phyloP scores from a whole-genome alignment of 2,797 vertebrate species.

The Dallia pectoralis region DNA sequence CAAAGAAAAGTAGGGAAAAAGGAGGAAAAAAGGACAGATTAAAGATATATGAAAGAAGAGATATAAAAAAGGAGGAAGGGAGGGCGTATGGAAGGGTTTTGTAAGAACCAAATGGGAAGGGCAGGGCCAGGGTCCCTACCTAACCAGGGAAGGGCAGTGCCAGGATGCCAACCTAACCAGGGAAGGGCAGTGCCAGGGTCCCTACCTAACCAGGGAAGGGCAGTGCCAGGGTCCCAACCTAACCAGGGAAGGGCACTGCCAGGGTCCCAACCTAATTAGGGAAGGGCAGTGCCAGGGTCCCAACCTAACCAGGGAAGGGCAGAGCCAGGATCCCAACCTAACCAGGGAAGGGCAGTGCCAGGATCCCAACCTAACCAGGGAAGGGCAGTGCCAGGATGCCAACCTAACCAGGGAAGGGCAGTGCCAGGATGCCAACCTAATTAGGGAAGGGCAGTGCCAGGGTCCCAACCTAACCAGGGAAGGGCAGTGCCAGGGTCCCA shows the following conservation, averaged over 20 bases:
- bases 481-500: conserved; percentile 46
- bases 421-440: too few relatives aligned
- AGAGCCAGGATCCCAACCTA: conserved; percentile 40
- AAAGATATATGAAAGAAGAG: conserved; percentile 48
- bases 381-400: conserved; percentile 42
- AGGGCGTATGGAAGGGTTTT: conserved; percentile 14
- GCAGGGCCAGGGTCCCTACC: conserved; percentile 36
- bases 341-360: conserved; percentile 31
- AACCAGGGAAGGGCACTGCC: conserved; percentile 30
- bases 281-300: conserved; percentile 43
- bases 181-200: conserved; percentile 39
- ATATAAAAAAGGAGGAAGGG: conserved; percentile 31
- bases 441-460: too few relatives aligned
- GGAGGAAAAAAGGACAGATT: conserved; percentile 62
- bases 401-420: conserved; percentile 32
- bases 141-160: conserved; percentile 39
- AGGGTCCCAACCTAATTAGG: conserved; percentile 36
- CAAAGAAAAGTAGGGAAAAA: conserved; percentile 25
- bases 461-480: conserved; percentile 37
- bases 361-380: conserved; percentile 36
- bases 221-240: conserved; percentile 42
- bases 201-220: conserved; percentile 35
- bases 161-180: conserved; percentile 36
- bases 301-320: conserved; percentile 32
- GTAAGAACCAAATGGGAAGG: conserved; percentile 15